phyloP scores from a whole-genome alignment of 1,140 invertebrate species.

The Drusus annulatus region DNA sequence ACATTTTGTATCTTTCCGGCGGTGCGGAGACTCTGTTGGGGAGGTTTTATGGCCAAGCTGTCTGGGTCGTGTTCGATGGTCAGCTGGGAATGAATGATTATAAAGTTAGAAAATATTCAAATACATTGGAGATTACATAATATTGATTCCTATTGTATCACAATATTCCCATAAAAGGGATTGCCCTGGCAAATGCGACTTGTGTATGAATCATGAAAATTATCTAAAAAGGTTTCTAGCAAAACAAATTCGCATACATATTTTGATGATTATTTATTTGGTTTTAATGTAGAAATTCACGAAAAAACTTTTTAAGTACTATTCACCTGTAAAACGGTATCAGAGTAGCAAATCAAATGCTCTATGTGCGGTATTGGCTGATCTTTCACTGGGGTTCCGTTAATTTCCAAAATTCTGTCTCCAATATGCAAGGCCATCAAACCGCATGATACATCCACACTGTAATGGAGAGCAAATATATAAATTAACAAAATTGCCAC shows the following conservation, averaged over 20 bases:
- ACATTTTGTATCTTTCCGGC: constrained; percentile 46
- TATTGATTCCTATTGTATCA: too few species aligned
- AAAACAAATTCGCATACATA: too few species aligned
- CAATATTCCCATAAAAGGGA: too few species aligned
- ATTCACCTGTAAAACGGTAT: constrained; percentile 80
- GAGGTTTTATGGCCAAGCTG: constrained; percentile 29
- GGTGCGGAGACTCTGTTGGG: constrained; percentile 27
- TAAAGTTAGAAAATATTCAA: too few species aligned
- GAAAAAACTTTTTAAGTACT: not conserved
- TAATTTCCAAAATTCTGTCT: constrained; percentile 92
- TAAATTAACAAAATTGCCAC: too few species aligned
- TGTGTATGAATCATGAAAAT: too few species aligned
- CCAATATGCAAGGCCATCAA: constrained; percentile 90
- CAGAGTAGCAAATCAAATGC: constrained; percentile 81
- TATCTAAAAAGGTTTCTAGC: too few species aligned
- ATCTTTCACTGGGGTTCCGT: constrained; percentile 89
- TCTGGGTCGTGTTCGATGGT: constrained; percentile 92
- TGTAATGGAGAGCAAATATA: constrained; percentile 63
- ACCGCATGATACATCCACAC: constrained; percentile 86
- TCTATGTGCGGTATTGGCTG: constrained; percentile 84
- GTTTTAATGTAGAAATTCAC: too few species aligned
- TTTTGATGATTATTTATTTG: too few species aligned
- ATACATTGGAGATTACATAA: too few species aligned
- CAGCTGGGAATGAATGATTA: constrained; percentile 69
- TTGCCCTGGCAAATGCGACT: too few species aligned